Evolutionary conservation across 2,113 vertebrate genomes (phyloP), one percentile per base, ranked within the genome.

Genomic region (Microtus pennsylvanicus): DNA sequence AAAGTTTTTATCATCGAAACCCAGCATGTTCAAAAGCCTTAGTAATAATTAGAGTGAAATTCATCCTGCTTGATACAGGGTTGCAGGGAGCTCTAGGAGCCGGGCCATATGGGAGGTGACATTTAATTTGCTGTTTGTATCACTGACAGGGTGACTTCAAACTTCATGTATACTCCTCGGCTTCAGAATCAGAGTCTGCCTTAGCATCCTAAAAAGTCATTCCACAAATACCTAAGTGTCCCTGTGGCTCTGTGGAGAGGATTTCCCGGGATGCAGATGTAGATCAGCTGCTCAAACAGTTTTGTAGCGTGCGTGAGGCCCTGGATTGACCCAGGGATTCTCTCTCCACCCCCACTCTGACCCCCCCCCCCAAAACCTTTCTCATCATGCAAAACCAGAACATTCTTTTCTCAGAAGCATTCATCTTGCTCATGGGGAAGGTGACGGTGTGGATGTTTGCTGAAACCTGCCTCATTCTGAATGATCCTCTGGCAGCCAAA

Each of bases 381-480:
- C 35, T 87, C 33, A 87, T 11, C 77, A 33, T 50, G 72, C 89
- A 93, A 38, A 89, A 45, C 58, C 65, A 72, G 76, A 61, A 89
- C 89, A 38, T 7, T 33, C 35, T 95, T 78, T 47, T 83, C 63
- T 90, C 88, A 78, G 90, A 90, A 88, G 52, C n/a, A 63, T 72
- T 42, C 13, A 3, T 94, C 38, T 95, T 83, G 65, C 17, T 70
- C 38, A 69, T 70, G 42, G 77, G 78, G 78, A 93, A 75, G 69
- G 81, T 52, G 45, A 16, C 69, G 42, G 17, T 74, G 45, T 80
- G 70, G 8, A 14, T 77, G 86, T 63, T 94, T 86, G 77, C 87
- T 67, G 89, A 96, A 94, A 95, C 75, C 55, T 45, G 70, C 63
- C 67, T 52, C 87, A 90, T 88, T 87, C 87, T 89, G 92, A 86